Evolutionary conservation across 2,888 invertebrate species (phyloP), one percentile per base, ranked within the genome.

Genomic region (Embidobia sp.): DNA sequence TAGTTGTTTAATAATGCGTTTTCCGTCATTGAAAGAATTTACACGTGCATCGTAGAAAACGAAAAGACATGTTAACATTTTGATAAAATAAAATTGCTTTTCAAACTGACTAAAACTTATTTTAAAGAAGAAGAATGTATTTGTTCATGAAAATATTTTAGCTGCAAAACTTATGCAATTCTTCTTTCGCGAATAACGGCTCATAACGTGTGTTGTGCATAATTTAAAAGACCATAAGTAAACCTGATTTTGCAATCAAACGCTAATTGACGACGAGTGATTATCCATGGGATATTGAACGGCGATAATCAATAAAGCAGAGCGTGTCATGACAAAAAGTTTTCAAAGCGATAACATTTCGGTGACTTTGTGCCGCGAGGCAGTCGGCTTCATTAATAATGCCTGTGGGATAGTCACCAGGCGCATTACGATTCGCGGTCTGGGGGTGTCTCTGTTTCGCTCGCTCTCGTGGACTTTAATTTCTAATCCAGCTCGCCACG

Each of bases 281-380:
- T 55, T 61, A 53, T 37, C 18, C 26, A 16, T 13, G 18, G 63
- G 33, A 55, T 29, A 40, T 35, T 27, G 53, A 59, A 29, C 27
- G 8, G 11, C 3, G 48, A 48, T 48, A 53, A 76, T 70, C 76
- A 33, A 70, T 70, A 70, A 70, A 59, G 55, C 46, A 64, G 33
- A 51, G 51, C 49, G 51, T 64, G 59, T 44, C 59, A 46, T 66
- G 27, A 49, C 61, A 59, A 70, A 59, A 64, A 76, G 76, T 76
- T 76, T 76, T 64, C 76, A 70, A 57, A 77, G 77, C 70, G 66
- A 70, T 72, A 77, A 77, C 77, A 77, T 77, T 70, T 77, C 61
- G 77, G 70, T 77, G 77, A 77, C 77, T 77, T 77, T 77, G 70
- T 72, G 64, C 66, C 76, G 53, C 64, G 48, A 48, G 27, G 46